Evolutionary conservation across 92 coral and sea anemone genomes (phyloP).

Genomic region (Porites evermanni): DNA sequence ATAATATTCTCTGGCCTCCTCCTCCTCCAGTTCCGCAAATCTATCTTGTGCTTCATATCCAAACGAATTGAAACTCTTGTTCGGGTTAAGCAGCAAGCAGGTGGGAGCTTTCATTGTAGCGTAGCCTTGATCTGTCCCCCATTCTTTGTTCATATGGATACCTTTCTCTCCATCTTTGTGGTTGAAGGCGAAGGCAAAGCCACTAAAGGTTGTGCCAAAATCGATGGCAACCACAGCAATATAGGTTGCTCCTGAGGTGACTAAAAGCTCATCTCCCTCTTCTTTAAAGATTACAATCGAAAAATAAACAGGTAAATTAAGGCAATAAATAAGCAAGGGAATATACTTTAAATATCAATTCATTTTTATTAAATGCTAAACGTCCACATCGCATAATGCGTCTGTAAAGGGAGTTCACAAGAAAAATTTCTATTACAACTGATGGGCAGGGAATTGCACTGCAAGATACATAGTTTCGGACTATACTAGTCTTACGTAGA

Average conservation of each 20-base stretch:
- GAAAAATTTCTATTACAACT: no score
- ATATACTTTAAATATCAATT: background rate
- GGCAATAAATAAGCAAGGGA: background rate
- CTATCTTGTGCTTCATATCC: conserved; percentile 49
- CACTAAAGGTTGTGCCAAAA: conserved; percentile 52
- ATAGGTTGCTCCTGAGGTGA: background rate
- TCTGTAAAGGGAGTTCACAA: no score
- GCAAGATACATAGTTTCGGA: no score
- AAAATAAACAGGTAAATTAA: background rate
- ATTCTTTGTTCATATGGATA: conserved; percentile 47
- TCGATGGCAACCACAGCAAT: conserved; percentile 49
- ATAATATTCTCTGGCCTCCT: conserved; percentile 14
- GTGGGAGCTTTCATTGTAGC: conserved; percentile 39
- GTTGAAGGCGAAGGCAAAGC: conserved; percentile 45
- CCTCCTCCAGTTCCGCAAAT: conserved; percentile 15
- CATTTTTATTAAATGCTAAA: no score
- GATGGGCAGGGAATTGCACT: no score
- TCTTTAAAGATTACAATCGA: background rate
- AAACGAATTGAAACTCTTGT: conserved; percentile 31
- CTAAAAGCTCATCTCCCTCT: background rate
- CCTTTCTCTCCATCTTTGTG: conserved; percentile 36
- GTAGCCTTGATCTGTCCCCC: conserved; percentile 44
- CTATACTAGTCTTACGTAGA: no score
- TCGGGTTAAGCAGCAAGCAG: conserved; percentile 30
- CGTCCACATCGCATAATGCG: no score